Base-by-base conservation (phyloP, 2,797 vertebrate genomes). In the Aratinga solstitialis region DNA sequence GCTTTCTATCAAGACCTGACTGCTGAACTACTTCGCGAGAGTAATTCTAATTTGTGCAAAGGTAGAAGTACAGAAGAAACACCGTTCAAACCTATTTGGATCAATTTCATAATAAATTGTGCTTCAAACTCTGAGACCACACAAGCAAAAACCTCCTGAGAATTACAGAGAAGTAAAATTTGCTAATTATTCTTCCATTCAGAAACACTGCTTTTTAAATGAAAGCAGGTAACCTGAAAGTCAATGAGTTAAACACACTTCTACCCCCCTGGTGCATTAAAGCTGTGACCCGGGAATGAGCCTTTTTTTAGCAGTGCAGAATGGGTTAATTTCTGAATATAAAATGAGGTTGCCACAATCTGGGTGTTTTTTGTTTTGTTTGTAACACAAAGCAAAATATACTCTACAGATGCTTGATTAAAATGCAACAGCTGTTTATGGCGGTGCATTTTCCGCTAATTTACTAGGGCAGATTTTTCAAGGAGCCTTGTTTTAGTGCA, bases 341-440 rank as follows among this genome's bases (percentile, higher is more conserved):
- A 91, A 96, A 97, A 98, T 85, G 97, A 96, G 96, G 96, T 74
- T 97, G 95, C 88, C 5, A 21, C 94, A 97, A 98, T 96, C 97
- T 97, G 95, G 93, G 96, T 96, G 94, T 91, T 92, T 96, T 96
- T 94, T 96, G 89, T 95, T 90, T 93, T 93, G 85, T 97, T 97
- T 96, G 95, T 92, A 94, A 95, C 93, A 96, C 95, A 97, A 97
- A 97, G 96, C 94, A 96, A 97, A 96, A 96, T 93, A 94, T 79
- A 97, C 95, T 97, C 96, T 96, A 92, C 93, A 97, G 96, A 97
- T 95, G 96, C 97, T 97, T 94, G 94, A 97, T 97, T 97, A 97
- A 97, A 98, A 98, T 92, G 97, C 97, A 98, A 98, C 97, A 98
- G 98, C 97, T 98, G 98, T 98, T 98, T 97, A 87, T 83, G 95